A percentile compares a stretch with the other conserved stretches of the same genome.
phyloP scores from a whole-genome alignment of 2,113 vertebrate genomes.

The Grammomys surdaster region DNA sequence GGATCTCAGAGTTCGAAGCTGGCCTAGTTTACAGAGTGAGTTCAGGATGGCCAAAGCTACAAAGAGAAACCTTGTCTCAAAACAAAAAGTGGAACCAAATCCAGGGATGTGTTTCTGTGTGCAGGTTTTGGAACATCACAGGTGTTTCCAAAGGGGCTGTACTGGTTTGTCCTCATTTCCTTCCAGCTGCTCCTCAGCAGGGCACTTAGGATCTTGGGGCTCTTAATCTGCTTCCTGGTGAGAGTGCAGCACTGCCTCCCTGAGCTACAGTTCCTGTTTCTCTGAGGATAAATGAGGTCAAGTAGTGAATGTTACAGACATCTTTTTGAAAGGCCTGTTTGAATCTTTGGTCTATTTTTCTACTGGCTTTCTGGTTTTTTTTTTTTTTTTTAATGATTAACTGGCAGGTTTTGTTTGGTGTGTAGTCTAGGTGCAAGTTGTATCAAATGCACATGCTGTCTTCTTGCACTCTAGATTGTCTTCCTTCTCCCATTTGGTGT shows the following conservation, averaged over 20 bases:
- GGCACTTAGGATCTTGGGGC: neutral
- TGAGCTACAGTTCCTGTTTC: neutral
- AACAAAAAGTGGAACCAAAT: neutral
- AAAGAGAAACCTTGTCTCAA: neutral
- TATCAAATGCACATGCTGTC: neutral
- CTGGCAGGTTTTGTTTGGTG: neutral
- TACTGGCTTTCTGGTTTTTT: neutral
- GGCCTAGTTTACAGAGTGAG: neutral
- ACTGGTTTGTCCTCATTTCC: neutral
- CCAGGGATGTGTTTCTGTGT: neutral
- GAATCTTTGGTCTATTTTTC: constrained; percentile 8
- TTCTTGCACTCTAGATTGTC: neutral
- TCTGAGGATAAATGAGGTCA: neutral
- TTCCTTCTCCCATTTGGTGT: neutral
- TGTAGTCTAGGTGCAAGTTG: constrained; percentile 4
- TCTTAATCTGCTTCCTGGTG: neutral
- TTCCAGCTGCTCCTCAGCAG: neutral
- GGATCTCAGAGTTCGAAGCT: neutral
- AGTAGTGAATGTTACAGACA: neutral
- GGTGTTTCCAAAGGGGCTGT: neutral
- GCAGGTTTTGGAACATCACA: neutral
- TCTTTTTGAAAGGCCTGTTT: constrained; percentile 12
- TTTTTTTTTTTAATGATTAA: constrained; percentile 22
- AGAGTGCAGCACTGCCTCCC: neutral
- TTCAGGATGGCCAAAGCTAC: neutral